Percentiles rank a stretch among this genome's conserved stretches.
phyloP scores from a whole-genome alignment of 2,113 vertebrate genomes.

The Lethenteron reissneri region DNA sequence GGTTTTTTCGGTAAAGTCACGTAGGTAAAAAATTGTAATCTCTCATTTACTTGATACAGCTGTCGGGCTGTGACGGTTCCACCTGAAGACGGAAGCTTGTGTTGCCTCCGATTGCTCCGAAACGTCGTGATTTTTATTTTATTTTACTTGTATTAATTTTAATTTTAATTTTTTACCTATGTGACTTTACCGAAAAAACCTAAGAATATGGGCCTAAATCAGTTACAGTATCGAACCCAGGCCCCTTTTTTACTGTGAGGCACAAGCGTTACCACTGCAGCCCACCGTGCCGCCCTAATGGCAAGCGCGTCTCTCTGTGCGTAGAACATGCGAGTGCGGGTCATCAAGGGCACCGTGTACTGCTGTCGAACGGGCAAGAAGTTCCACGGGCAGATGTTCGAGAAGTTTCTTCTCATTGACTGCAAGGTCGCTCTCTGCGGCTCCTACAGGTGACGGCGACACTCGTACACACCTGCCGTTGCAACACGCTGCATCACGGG shows the following conservation, averaged over 20 bases:
- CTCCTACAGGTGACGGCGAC: slow-evolving; percentile 38
- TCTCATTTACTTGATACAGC: too few species aligned
- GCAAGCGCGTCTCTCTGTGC: neutral
- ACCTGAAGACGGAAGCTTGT: too few species aligned
- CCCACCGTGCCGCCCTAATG: neutral
- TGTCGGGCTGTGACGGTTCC: too few species aligned
- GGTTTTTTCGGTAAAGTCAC: too few species aligned
- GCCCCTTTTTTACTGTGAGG: slow-evolving; percentile 10
- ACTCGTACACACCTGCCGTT: too few species aligned
- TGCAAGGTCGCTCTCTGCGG: slow-evolving; percentile 73
- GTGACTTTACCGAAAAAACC: too few species aligned
- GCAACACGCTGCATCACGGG: too few species aligned
- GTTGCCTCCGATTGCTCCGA: too few species aligned
- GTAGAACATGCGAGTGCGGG: slow-evolving; percentile 57
- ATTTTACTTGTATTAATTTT: too few species aligned
- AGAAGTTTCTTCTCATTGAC: slow-evolving; percentile 71
- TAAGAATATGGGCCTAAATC: slow-evolving; percentile 7
- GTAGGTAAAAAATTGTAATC: too few species aligned
- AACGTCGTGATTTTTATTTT: too few species aligned
- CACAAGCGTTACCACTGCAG: neutral
- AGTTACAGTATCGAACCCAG: slow-evolving; percentile 12
- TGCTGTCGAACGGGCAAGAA: slow-evolving; percentile 35
- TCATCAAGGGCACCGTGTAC: slow-evolving; percentile 45
- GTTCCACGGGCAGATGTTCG: slow-evolving; percentile 40
- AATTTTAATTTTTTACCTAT: too few species aligned